These are phyloP conservation scores for Cyprinodon diabolis DNA, from an alignment of 2,797 vertebrate species.

Conservation along the genomic window DNA sequence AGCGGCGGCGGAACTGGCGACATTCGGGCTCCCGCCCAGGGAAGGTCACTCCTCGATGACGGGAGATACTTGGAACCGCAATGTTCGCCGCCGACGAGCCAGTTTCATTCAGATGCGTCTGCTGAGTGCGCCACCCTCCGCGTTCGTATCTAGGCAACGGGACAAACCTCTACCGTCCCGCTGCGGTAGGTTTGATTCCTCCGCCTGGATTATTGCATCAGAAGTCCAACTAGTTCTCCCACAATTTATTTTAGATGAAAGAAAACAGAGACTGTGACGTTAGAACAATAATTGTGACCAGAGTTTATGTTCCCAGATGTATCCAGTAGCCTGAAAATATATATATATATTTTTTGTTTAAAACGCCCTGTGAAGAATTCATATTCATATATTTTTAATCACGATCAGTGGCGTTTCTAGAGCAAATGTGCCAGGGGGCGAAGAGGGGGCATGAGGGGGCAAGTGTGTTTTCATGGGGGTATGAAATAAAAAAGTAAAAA, in stretches of 20 bases:
- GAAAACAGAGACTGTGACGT: background rate
- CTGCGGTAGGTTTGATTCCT: constrained; percentile 77
- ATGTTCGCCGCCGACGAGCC: constrained; percentile 56
- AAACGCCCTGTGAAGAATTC: background rate
- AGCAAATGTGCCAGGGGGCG: no score
- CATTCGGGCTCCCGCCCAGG: constrained; percentile 76
- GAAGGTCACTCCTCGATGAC: constrained; percentile 11
- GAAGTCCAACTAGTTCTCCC: constrained; percentile 75
- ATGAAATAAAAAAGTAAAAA: no score
- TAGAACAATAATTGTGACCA: background rate
- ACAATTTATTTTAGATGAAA: background rate
- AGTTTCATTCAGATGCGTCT: constrained; percentile 61
- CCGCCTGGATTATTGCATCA: constrained; percentile 84
- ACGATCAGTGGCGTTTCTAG: background rate
- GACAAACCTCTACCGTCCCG: constrained; percentile 81
- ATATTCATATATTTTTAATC: background rate
- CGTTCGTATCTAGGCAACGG: constrained; percentile 88
- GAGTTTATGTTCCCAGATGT: background rate
- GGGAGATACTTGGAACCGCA: constrained; percentile 53
- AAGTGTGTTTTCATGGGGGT: no score
- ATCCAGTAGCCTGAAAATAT: background rate
- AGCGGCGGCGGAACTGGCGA: constrained; percentile 67
- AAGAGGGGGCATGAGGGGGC: no score
- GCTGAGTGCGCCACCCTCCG: constrained; percentile 64
- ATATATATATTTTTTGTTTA: background rate